Evolutionary conservation across 2,888 invertebrate genomes (phyloP).

Genomic region (Melanchra persicariae): DNA sequence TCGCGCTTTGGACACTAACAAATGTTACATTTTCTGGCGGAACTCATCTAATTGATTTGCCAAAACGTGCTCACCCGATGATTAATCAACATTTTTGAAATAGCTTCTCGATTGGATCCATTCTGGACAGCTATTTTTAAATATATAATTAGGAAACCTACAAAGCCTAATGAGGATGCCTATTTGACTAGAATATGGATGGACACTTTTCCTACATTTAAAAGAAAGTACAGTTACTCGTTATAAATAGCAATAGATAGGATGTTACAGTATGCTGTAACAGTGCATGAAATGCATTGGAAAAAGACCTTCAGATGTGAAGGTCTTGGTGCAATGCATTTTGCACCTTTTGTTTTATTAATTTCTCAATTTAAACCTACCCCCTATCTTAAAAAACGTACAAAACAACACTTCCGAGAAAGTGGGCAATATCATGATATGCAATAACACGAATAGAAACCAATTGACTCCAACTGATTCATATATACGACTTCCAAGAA

Average conservation of each 20-base stretch:
- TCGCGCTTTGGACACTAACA: slow-evolving; percentile 35
- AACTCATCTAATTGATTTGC: slow-evolving; percentile 44
- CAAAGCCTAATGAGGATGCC: too few relatives aligned
- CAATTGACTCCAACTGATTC: slow-evolving; percentile 21
- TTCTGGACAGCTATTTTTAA: background rate
- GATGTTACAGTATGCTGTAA: background rate
- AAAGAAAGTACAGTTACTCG: background rate
- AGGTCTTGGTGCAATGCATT: too few relatives aligned
- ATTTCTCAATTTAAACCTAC: slow-evolving; percentile 17
- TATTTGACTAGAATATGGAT: background rate
- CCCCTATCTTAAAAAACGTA: slow-evolving; percentile 6
- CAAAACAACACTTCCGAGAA: slow-evolving; percentile 20
- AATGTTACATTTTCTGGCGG: slow-evolving; percentile 42
- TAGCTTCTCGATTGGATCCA: slow-evolving; percentile 5
- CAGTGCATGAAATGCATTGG: slow-evolving; percentile 7
- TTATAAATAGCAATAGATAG: background rate
- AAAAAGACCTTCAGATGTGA: background rate
- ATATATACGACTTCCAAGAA: slow-evolving; percentile 26
- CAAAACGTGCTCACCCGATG: slow-evolving; percentile 35
- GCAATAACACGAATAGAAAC: slow-evolving; percentile 17
- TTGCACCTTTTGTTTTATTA: slow-evolving; percentile 9
- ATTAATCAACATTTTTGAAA: slow-evolving; percentile 16
- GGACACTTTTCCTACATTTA: background rate
- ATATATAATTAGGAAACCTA: background rate
- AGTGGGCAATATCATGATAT: slow-evolving; percentile 27